Conservation (phyloP, 2,797 vertebrate species). For the Gambusia yucatana region DNA sequence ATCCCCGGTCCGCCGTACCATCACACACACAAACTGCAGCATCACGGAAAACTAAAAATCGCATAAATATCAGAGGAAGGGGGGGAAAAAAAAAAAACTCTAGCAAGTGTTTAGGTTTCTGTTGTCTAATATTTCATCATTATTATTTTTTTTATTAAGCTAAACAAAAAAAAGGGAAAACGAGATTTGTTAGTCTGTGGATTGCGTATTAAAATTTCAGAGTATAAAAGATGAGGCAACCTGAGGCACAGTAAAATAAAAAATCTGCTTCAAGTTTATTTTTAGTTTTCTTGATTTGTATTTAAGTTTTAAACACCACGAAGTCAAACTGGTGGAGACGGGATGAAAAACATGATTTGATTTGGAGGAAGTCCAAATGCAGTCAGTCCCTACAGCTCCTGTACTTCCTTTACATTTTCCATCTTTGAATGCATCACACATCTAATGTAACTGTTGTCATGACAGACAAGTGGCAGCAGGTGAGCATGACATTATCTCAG, state of each 20-base stretch:
- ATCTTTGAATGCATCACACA: neutral
- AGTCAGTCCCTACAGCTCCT: neutral
- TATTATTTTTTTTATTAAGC: neutral
- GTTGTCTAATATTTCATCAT: slow-evolving; percentile 33
- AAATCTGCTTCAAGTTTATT: neutral
- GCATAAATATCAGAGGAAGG: slow-evolving; percentile 47
- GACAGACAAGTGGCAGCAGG: neutral
- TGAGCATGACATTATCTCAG: neutral
- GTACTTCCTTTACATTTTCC: neutral
- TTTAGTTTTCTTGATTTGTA: neutral
- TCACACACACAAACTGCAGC: slow-evolving; percentile 58
- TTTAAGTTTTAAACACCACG: neutral
- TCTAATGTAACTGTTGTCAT: neutral
- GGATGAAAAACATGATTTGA: neutral
- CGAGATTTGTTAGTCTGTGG: neutral
- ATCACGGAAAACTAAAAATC: slow-evolving; percentile 48
- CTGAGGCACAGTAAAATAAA: neutral
- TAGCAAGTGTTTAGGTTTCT: slow-evolving; percentile 37
- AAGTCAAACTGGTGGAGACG: neutral
- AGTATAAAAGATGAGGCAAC: neutral
- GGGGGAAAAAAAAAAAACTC: neutral
- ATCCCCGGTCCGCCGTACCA: slow-evolving; percentile 45
- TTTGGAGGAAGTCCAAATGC: neutral
- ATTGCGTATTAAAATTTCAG: neutral
- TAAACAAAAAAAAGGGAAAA: neutral